Evolutionary conservation across 2,797 vertebrate species (phyloP).

Genomic region (Parauchenoglanis punctatus): DNA sequence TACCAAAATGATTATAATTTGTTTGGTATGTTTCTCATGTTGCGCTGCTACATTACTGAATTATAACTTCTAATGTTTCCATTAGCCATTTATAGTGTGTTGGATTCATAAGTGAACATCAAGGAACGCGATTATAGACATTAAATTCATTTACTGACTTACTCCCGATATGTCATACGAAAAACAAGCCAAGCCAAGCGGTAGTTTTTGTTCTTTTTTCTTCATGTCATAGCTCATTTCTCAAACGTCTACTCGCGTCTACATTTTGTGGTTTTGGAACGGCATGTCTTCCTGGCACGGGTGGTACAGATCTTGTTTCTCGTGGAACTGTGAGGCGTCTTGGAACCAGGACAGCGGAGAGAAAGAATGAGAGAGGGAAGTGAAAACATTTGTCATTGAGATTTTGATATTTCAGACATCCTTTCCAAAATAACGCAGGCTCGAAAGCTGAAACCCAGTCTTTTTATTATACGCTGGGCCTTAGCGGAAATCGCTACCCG

Average conservation of each 20-base stretch:
- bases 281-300: slow-evolving; percentile 55
- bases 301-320: slow-evolving; percentile 60
- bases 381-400: slow-evolving; percentile 61
- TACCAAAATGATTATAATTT: neutral
- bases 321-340: slow-evolving; percentile 42
- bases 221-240: slow-evolving; percentile 51
- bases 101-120: slow-evolving; percentile 20
- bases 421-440: slow-evolving; percentile 42
- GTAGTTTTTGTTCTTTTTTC: slow-evolving; percentile 29
- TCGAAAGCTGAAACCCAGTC: slow-evolving; percentile 43
- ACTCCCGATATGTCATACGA: neutral
- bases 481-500: slow-evolving; percentile 53
- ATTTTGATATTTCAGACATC: slow-evolving; percentile 29
- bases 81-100: slow-evolving; percentile 19
- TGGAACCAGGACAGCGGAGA: slow-evolving; percentile 40
- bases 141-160: slow-evolving; percentile 12
- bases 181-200: slow-evolving; percentile 20
- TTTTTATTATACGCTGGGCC: slow-evolving; percentile 16
- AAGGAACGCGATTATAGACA: slow-evolving; percentile 28
- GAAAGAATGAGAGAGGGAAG: slow-evolving; percentile 50
- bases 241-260: slow-evolving; percentile 55
- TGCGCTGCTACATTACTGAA: neutral
- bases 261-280: slow-evolving; percentile 43
- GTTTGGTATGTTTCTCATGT: slow-evolving; percentile 6
- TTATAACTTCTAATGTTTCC: slow-evolving; percentile 21